Conservation (phyloP, 2,888 invertebrate species). For the Mamestra brassicae region DNA sequence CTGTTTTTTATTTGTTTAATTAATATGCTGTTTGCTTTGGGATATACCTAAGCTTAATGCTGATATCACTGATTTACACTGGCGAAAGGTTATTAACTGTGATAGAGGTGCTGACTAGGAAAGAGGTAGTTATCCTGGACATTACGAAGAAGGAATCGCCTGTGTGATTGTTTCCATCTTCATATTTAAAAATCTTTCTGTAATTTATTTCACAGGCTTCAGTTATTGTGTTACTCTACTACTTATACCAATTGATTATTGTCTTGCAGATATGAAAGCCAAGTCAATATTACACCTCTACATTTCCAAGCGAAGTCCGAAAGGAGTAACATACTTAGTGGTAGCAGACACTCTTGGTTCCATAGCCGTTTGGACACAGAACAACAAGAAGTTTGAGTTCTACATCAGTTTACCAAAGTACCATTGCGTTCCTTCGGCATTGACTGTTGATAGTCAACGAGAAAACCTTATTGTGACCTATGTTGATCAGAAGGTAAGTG, state of each 20-base stretch:
- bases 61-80: too few relatives aligned
- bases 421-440: conserved; percentile 93
- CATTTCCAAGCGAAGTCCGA: conserved; percentile 72
- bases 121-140: too few relatives aligned
- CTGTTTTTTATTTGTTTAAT: not conserved
- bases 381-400: conserved; percentile 79
- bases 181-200: not conserved
- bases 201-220: not conserved
- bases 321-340: conserved; percentile 89
- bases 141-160: too few relatives aligned
- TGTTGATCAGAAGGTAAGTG: conserved; percentile 94
- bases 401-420: conserved; percentile 93
- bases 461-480: conserved; percentile 93
- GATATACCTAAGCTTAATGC: too few relatives aligned
- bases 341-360: conserved; percentile 92
- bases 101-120: too few relatives aligned
- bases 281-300: conserved; percentile 87
- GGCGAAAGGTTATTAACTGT: too few relatives aligned
- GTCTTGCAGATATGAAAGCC: conserved; percentile 90
- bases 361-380: conserved; percentile 92
- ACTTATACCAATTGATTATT: not conserved
- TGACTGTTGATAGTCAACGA: conserved; percentile 92
- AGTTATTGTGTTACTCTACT: not conserved
- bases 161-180: too few relatives aligned
- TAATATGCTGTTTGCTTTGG: too few relatives aligned